Evolutionary conservation across 1,140 invertebrate genomes (phyloP).

Genomic region (Rhizoglyphus robini): DNA sequence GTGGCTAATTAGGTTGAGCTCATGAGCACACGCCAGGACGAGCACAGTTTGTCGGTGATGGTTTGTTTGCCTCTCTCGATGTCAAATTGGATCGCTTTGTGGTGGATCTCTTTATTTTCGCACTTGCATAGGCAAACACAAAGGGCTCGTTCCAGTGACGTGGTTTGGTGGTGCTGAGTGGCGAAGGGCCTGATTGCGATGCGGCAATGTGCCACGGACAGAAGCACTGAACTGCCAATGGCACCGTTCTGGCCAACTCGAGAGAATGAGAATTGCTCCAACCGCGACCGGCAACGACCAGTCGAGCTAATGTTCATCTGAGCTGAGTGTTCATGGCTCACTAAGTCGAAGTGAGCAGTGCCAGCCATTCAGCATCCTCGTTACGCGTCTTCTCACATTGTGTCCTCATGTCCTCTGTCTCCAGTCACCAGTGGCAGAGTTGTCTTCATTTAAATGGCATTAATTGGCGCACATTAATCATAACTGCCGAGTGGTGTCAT

Average conservation of each 20-base stretch:
- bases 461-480: background rate
- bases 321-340: constrained; percentile 5
- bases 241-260: background rate
- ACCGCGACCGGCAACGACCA: background rate
- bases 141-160: background rate
- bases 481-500: background rate
- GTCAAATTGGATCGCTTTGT: background rate
- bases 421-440: background rate
- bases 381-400: background rate
- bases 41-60: background rate
- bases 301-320: background rate
- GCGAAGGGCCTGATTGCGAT: background rate
- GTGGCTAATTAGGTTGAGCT: background rate
- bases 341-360: background rate
- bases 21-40: background rate
- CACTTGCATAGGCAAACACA: constrained; percentile 7
- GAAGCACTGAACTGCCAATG: background rate
- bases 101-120: background rate
- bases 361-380: background rate
- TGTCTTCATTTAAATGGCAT: constrained; percentile 3
- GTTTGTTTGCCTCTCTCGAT: background rate
- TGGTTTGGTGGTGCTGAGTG: too few species aligned
- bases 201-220: background rate
- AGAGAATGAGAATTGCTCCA: too few species aligned
- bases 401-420: background rate